Conservation (phyloP, 2,113 vertebrate species). For the Eurypyga helias region DNA sequence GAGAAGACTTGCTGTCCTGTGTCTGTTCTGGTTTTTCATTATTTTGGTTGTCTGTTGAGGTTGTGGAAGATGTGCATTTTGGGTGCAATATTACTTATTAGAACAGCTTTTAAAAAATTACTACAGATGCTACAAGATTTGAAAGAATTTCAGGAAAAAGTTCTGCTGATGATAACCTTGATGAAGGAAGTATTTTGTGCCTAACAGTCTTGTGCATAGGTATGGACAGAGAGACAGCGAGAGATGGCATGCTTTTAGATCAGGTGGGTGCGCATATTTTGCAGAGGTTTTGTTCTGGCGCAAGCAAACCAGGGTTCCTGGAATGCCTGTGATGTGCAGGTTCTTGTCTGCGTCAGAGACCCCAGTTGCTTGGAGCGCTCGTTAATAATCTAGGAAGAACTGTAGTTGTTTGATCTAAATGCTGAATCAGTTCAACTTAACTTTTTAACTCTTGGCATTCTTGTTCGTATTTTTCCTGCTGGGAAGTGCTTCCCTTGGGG, state of each 20-base stretch:
- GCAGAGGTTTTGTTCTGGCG: background rate
- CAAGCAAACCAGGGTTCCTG: background rate
- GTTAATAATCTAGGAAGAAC: slow-evolving; percentile 22
- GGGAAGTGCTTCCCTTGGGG: slow-evolving; percentile 1
- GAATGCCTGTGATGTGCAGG: slow-evolving; percentile 52
- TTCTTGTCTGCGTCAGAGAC: slow-evolving; percentile 29
- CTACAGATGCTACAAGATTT: background rate
- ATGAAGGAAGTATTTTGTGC: background rate
- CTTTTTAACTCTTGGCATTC: slow-evolving; percentile 38
- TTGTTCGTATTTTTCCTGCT: background rate
- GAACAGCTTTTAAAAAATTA: background rate
- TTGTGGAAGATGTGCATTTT: background rate
- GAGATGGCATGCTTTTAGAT: background rate
- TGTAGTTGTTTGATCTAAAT: background rate
- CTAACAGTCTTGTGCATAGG: background rate
- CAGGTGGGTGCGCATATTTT: background rate
- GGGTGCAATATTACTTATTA: background rate
- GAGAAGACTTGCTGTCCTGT: background rate
- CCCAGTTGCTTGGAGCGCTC: background rate
- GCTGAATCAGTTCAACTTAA: background rate
- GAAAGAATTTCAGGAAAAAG: background rate
- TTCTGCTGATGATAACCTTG: background rate
- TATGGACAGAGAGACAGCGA: background rate
- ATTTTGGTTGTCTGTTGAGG: background rate
- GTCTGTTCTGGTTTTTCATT: background rate